phyloP scores from a whole-genome alignment of 2,888 invertebrate species.

The Ligdia adustata region DNA sequence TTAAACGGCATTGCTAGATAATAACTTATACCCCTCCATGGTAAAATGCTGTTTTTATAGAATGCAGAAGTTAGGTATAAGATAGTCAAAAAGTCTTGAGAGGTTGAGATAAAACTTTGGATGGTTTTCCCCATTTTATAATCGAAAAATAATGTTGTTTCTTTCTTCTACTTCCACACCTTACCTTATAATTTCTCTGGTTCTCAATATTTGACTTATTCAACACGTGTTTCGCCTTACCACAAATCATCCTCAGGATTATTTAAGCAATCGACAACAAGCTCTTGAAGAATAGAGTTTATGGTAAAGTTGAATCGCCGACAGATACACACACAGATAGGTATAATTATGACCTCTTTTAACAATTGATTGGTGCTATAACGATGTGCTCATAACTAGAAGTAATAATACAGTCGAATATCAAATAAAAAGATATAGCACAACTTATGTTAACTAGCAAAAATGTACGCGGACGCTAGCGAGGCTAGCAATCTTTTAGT shows the following conservation, averaged over 20 bases:
- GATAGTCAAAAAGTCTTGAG: not conserved
- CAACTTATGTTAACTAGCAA: not conserved
- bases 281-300: too few relatives aligned
- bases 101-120: not conserved
- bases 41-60: too few relatives aligned
- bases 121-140: not conserved
- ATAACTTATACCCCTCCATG: too few relatives aligned
- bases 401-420: slow-evolving; percentile 22
- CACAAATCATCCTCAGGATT: too few relatives aligned
- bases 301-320: too few relatives aligned
- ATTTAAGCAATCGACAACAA: too few relatives aligned
- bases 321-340: too few relatives aligned
- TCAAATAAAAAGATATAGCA: slow-evolving; percentile 12
- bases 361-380: slow-evolving; percentile 62
- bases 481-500: not conserved
- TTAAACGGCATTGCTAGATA: too few relatives aligned
- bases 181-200: too few relatives aligned
- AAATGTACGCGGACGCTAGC: not conserved
- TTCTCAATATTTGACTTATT: not conserved
- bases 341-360: slow-evolving; percentile 23
- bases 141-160: too few relatives aligned
- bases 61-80: not conserved
- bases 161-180: too few relatives aligned
- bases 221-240: not conserved
- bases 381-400: slow-evolving; percentile 59